A percentile compares a stretch with the other conserved stretches of the same genome.
phyloP scores from a whole-genome alignment of 2,113 vertebrate species.

The Percopsis transmontana region DNA sequence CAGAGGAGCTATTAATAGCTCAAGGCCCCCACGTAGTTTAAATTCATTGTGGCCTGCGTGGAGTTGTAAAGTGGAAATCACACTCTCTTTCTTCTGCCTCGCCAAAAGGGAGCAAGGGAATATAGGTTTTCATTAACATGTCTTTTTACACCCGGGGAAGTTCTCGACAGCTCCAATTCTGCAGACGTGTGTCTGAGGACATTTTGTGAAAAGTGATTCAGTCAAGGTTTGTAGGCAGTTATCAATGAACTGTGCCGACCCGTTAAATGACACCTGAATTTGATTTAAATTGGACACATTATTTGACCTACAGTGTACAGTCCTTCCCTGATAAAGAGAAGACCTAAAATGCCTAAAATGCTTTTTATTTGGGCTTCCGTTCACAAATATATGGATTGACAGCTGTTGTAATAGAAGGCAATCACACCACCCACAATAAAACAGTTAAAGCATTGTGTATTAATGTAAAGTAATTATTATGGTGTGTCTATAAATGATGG shows the following conservation, averaged over 20 bases:
- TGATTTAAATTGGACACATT: background rate
- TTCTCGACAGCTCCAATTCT: slow-evolving; percentile 59
- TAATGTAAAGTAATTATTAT: background rate
- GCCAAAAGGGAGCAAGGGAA: slow-evolving; percentile 20
- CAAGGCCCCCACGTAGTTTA: slow-evolving; percentile 55
- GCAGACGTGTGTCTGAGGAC: background rate
- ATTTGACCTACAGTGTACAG: background rate
- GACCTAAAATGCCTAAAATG: no score
- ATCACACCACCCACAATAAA: no score
- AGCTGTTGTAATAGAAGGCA: no score
- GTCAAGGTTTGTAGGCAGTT: background rate
- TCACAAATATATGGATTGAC: no score
- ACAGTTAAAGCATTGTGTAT: no score
- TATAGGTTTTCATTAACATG: slow-evolving; percentile 32
- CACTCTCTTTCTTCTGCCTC: slow-evolving; percentile 31
- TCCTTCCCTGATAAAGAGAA: no score
- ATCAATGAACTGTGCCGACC: background rate
- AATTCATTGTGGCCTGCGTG: slow-evolving; percentile 56
- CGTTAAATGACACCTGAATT: background rate
- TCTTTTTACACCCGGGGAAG: slow-evolving; percentile 23
- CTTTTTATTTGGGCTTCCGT: no score
- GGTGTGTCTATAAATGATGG: background rate
- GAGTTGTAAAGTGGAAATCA: slow-evolving; percentile 61
- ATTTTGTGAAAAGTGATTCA: background rate
- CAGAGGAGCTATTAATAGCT: slow-evolving; percentile 66